Percentiles rank a stretch among this genome's conserved stretches.
phyloP scores from a whole-genome alignment of 2,888 invertebrate genomes.

The Agrochola lychnidis region DNA sequence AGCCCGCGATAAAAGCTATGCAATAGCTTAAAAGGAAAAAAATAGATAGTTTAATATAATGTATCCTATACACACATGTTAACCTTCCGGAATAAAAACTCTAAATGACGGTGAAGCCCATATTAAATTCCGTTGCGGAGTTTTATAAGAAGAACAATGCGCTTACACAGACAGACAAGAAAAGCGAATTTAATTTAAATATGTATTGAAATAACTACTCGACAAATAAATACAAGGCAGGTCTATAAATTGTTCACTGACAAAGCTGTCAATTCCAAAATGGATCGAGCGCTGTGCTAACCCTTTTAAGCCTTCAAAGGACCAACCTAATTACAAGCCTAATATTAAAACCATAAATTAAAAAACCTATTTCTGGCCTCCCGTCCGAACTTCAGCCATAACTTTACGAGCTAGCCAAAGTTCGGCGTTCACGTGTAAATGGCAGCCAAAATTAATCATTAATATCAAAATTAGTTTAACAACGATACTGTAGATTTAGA shows the following conservation, averaged over 20 bases:
- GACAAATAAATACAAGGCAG: neutral
- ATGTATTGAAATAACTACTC: neutral
- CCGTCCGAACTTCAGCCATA: conserved; percentile 25
- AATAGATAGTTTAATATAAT: neutral
- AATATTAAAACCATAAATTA: conserved; percentile 52
- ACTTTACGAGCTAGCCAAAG: conserved; percentile 34
- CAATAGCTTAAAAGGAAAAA: too few relatives aligned
- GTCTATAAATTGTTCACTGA: neutral
- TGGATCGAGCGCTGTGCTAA: neutral
- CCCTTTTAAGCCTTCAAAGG: conserved; percentile 11
- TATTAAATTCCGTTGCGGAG: neutral
- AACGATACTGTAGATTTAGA: conserved; percentile 17
- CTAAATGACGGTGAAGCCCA: neutral
- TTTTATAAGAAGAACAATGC: neutral
- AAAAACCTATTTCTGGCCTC: conserved; percentile 27
- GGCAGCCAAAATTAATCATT: conserved; percentile 34
- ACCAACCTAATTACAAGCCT: conserved; percentile 39
- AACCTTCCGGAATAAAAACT: neutral
- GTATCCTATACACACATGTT: neutral
- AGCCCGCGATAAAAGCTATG: too few relatives aligned
- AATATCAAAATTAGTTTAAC: conserved; percentile 34
- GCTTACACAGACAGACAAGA: neutral
- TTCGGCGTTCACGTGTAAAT: conserved; percentile 46
- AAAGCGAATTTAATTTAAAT: neutral
- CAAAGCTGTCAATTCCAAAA: conserved; percentile 3